Base-by-base conservation (phyloP, 2,797 vertebrate species). In the Notolepis coatsorum region DNA sequence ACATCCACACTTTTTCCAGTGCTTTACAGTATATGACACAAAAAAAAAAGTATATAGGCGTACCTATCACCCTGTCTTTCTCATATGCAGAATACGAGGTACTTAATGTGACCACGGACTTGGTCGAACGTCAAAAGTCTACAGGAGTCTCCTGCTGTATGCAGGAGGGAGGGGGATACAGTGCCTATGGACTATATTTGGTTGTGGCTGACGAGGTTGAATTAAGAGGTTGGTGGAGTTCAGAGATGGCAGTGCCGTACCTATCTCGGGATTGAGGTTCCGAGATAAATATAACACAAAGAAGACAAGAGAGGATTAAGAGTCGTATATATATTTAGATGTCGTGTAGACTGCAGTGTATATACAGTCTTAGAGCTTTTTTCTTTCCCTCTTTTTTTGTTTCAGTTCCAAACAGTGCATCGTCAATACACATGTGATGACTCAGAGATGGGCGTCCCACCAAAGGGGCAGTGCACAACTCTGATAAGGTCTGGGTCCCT, bases 1-100 rank as follows among this genome's bases (percentile, higher is more conserved):
- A 80, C 27, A 42, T 79, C 66, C 68, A 62, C 71, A 66, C 64
- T 71, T 79, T 71, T 70, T 80, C 51, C 84, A 85, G 67, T 68
- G 75, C 75, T 71, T n/a, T n/a, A n/a, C n/a, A n/a, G n/a, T n/a
- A 75, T 41, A 18, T 42, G 12, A 80, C n/a, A 64, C 45, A 38
- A 53, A 30, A 64, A 74, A 57, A 25, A 45, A n/a, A n/a, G n/a
- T n/a, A n/a, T n/a, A n/a, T 46, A 18, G 48, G 28, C 7, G 17
- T 37, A 20, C 46, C 20, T n/a, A n/a, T n/a, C n/a, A 49, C 2
- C 24, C 43, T 60, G 20, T 17, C 38, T 18, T 17, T 42, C n/a
- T 55, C 24, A 15, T 43, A 4, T 15, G 49, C 52, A 65, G 24
- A 50, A 41, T 8, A 62, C 69, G 77, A 85, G 76, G 75, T 84